Base-by-base conservation (phyloP, 35 echinoderm and acorn worm species). In the Anneissia japonica region DNA sequence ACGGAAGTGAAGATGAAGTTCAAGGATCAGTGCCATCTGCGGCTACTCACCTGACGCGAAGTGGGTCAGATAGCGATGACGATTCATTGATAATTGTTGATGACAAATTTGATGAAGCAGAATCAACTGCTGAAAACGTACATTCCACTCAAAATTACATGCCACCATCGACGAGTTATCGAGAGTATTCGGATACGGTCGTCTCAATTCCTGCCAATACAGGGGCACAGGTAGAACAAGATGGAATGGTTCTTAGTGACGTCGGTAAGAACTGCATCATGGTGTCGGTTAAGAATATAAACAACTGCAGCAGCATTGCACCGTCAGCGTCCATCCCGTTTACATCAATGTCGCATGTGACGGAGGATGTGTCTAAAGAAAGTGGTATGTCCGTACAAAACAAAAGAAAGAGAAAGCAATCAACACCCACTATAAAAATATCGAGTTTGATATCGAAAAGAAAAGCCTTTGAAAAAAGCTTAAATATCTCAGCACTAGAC, bases 211-310 rank as follows among this genome's bases (percentile, higher is more conserved):
- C n/a, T n/a, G n/a, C 19, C 26, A 30, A 79, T 1, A 28, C 0
- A 33, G 84, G 10, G 11, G 23, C 16, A 41, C 37, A 32, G 17
- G 46, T 46, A 17, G 40, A 81, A 31, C 35, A 80, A 34, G 40
- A 37, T 30, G 86, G 77, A 36, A n/a, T 88, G 38, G 7, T 64
- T 30, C 39, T 88, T 16, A 88, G 86, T 81, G 39, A 77, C n/a
- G 77, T 88, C 45, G 51, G 86, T 76, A 46, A 88, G 13, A 77
- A 88, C 74, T 88, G 86, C 46, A 88, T 88, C 23, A 46, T 88
- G 45, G 51, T 88, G 34, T 88, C 86, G 21, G 21, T 81, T 14
- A 40, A 46, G 38, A 41, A 87, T 41, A 36, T 34, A 7, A 26
- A n/a, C 4, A 12, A 36, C 46, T 12, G 36, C 11, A 77, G 34